These are phyloP conservation scores for Eupeodes luniger DNA, from an alignment of 2,888 invertebrate genomes.

Conservation along the genomic window DNA sequence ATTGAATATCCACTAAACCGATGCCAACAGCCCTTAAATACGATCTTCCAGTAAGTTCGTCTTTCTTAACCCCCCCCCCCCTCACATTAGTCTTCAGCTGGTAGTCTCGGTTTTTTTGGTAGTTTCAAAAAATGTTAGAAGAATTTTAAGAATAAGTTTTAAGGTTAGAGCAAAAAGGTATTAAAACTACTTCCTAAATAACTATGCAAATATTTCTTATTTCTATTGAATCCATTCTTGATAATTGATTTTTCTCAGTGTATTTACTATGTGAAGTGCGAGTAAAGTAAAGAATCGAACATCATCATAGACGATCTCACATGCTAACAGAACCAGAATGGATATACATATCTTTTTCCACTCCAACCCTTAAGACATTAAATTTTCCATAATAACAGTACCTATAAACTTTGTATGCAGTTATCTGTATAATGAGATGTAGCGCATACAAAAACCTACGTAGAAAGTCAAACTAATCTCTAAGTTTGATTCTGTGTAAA, in stretches of 20 bases:
- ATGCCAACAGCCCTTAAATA: no score
- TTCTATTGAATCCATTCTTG: no score
- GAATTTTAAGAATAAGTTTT: no score
- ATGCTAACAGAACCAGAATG: background rate
- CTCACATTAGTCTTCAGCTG: no score
- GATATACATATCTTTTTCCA: background rate
- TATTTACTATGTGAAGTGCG: background rate
- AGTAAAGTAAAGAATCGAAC: background rate
- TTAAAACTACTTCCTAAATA: no score
- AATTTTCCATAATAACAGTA: slow-evolving; percentile 45
- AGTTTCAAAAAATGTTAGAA: no score
- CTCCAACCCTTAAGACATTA: slow-evolving; percentile 17
- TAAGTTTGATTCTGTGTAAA: slow-evolving; percentile 66
- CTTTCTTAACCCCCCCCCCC: no score
- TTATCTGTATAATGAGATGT: background rate
- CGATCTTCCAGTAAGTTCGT: no score
- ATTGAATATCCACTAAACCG: no score
- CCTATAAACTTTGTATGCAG: background rate
- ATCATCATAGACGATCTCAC: background rate
- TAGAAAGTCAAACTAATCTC: slow-evolving; percentile 69
- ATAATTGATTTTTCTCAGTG: background rate
- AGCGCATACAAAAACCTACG: slow-evolving; percentile 26
- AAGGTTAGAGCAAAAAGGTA: no score
- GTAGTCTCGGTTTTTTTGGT: no score
- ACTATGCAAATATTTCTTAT: no score